phyloP scores from a whole-genome alignment of 2,888 invertebrate species.

The Dolichopus griseipennis region DNA sequence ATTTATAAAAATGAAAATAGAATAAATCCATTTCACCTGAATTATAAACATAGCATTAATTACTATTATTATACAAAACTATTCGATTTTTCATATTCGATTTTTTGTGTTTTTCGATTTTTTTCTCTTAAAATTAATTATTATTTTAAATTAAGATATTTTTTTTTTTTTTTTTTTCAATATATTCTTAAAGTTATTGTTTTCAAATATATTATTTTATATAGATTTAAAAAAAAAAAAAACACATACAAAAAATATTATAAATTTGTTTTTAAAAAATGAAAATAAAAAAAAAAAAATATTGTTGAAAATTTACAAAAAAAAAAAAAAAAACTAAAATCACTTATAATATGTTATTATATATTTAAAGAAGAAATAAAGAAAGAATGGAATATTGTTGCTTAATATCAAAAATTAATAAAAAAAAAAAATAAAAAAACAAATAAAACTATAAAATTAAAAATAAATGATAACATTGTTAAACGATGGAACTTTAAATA shows the following conservation, averaged over 20 bases:
- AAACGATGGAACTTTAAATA: slow-evolving; percentile 12
- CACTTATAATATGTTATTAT: background rate
- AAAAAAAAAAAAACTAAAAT: background rate
- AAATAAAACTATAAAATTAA: background rate
- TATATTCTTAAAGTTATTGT: background rate
- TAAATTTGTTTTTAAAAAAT: slow-evolving; percentile 10
- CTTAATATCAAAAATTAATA: slow-evolving; percentile 20
- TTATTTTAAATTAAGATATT: too few relatives aligned
- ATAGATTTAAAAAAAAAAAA: too few relatives aligned
- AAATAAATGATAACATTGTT: slow-evolving; percentile 9
- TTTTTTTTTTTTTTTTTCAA: background rate
- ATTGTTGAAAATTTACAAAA: background rate
- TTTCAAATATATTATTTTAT: background rate
- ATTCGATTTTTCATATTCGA: too few relatives aligned
- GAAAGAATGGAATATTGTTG: slow-evolving; percentile 20
- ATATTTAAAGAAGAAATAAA: background rate
- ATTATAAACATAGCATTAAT: too few relatives aligned
- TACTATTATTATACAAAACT: too few relatives aligned
- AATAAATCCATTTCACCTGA: too few relatives aligned
- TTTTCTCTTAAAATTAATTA: too few relatives aligned
- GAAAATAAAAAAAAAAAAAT: slow-evolving; percentile 8
- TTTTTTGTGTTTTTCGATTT: too few relatives aligned
- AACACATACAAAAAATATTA: slow-evolving; percentile 7
- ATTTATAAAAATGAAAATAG: too few relatives aligned
- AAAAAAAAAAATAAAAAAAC: background rate